These are phyloP conservation scores for Biston betularia DNA, from an alignment of 2,888 invertebrate species.

Conservation along the genomic window DNA sequence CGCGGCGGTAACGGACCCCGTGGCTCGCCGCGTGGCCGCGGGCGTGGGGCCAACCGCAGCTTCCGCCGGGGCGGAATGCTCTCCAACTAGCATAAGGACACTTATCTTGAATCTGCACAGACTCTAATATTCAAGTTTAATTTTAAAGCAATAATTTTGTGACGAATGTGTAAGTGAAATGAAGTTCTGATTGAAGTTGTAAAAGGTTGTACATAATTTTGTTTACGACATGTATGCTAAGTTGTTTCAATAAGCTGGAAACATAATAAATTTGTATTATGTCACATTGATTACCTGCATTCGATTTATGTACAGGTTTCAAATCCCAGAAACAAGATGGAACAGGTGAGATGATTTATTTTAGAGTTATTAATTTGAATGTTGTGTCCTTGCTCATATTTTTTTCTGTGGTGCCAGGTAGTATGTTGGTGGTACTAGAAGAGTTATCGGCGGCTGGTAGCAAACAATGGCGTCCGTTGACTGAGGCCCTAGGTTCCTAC, in stretches of 20 bases:
- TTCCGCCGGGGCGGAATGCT: constrained; percentile 77
- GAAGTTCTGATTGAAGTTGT: constrained; percentile 64
- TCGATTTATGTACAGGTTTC: constrained; percentile 65
- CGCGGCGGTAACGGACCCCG: constrained; percentile 64
- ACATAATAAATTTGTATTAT: constrained; percentile 78
- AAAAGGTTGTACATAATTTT: constrained; percentile 81
- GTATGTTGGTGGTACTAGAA: constrained; percentile 42
- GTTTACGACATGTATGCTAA: constrained; percentile 78
- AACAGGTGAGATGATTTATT: constrained; percentile 75
- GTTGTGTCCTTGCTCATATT: constrained; percentile 50
- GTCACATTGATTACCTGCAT: constrained; percentile 56
- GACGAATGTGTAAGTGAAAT: constrained; percentile 74
- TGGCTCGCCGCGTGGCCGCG: constrained; percentile 66
- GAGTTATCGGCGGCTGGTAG: constrained; percentile 7
- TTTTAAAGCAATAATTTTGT: constrained; percentile 58
- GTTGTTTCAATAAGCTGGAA: constrained; percentile 72
- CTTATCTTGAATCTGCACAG: constrained; percentile 55
- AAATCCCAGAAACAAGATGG: constrained; percentile 50
- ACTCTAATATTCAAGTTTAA: constrained; percentile 60
- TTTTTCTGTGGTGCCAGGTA: constrained; percentile 71
- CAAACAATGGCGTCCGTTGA: background rate
- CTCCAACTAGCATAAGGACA: constrained; percentile 64
- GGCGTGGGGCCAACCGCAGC: constrained; percentile 66
- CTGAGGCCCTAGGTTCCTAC: constrained; percentile 10
- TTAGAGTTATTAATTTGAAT: constrained; percentile 56